phyloP scores from a whole-genome alignment of 1,140 invertebrate genomes.

The Magallana angulata region DNA sequence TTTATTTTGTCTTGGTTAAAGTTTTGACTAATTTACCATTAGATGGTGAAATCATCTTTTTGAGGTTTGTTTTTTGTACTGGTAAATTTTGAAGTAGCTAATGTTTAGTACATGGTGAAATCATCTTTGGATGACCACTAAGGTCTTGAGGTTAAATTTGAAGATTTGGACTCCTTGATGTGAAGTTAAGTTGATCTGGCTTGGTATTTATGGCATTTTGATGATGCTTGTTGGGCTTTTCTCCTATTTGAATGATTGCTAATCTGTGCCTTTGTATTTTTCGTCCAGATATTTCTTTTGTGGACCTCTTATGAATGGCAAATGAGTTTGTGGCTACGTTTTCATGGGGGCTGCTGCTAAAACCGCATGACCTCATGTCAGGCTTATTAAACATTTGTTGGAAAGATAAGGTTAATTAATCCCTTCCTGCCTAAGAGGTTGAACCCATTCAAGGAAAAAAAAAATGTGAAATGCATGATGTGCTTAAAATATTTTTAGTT shows the following conservation, averaged over 20 bases:
- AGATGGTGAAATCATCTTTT: too few species aligned
- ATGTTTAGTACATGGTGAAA: too few species aligned
- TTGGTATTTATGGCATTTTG: slow-evolving; percentile 21
- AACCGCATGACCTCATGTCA: slow-evolving; percentile 17
- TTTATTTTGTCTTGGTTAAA: too few species aligned
- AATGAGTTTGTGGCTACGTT: background rate
- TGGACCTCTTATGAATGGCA: background rate
- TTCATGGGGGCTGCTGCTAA: background rate
- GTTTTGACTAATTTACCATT: too few species aligned
- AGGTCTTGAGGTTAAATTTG: too few species aligned
- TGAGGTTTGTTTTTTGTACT: too few species aligned
- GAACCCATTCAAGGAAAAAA: background rate
- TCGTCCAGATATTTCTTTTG: slow-evolving; percentile 23
- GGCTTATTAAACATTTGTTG: background rate
- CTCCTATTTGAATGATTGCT: background rate
- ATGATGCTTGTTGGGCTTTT: background rate
- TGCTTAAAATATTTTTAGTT: background rate
- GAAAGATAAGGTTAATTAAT: slow-evolving; percentile 22
- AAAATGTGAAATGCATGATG: background rate
- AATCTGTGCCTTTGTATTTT: slow-evolving; percentile 30
- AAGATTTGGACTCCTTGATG: background rate
- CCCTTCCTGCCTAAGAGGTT: background rate
- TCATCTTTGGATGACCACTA: too few species aligned
- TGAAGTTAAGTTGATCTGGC: slow-evolving; percentile 22
- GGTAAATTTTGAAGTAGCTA: too few species aligned